These are phyloP conservation scores for Brevimyrus niger DNA, from an alignment of 2,113 vertebrate genomes.

Conservation along the genomic window DNA sequence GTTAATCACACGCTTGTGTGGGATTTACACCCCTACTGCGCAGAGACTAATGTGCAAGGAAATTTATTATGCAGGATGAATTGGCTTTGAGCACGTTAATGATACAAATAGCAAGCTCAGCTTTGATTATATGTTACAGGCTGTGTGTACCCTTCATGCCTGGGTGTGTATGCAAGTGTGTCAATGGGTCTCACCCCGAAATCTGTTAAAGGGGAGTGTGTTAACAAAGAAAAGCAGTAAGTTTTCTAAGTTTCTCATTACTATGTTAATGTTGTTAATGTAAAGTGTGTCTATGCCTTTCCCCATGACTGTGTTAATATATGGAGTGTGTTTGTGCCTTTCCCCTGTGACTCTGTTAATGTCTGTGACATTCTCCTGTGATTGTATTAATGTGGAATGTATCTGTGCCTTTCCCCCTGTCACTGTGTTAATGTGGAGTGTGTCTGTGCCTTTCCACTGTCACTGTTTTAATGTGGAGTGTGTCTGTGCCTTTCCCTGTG, in stretches of 20 bases:
- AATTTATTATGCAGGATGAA: conserved; percentile 2
- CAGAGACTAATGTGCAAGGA: not conserved
- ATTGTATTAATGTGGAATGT: not conserved
- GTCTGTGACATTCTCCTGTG: not conserved
- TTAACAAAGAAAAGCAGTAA: not conserved
- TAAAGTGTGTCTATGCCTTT: not conserved
- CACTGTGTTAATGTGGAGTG: not conserved
- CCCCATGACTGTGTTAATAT: not conserved
- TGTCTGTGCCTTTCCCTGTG: not conserved
- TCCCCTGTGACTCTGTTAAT: not conserved
- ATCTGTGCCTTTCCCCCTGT: not conserved
- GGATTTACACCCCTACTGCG: not conserved
- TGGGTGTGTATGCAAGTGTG: not conserved
- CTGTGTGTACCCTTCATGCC: not conserved
- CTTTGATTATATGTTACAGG: not conserved
- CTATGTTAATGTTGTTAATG: not conserved
- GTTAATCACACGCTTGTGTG: conserved; percentile 5
- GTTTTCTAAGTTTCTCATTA: not conserved
- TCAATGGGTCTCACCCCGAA: not conserved
- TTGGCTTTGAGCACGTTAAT: not conserved
- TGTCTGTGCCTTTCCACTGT: too few species aligned
- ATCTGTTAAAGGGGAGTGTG: not conserved
- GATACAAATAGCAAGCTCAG: not conserved
- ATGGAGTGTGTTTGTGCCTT: not conserved
- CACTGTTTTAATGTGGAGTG: not conserved